Evolutionary conservation across 2,797 vertebrate genomes (phyloP), one percentile per base, ranked within the genome.

Genomic region (Artibeus lituratus): DNA sequence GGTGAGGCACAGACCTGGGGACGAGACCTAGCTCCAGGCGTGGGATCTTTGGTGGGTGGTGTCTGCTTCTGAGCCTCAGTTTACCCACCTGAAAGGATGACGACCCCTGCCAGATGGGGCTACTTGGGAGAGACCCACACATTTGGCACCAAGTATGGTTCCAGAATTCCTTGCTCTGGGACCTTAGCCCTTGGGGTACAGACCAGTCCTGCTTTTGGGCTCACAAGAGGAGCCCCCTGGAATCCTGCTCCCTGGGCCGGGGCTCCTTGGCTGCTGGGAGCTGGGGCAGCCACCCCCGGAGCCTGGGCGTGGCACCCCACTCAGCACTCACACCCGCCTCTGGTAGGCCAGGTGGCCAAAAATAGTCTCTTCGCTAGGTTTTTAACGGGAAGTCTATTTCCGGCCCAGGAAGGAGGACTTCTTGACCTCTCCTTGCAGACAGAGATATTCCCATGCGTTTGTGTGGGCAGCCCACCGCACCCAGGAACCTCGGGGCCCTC

Each of bases 341-440:
- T 0, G 24, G 19, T 19, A 10, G 67, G 70, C 92, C 97, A 98
- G 83, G 91, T 89, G 84, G 73, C 91, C 24, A 32, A 89, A 94
- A 97, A 91, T 4, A 87, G 92, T 78, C 57, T 90, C 95, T 78
- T 97, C 9, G 87, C 87, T 94, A 87, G 49, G 65, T 78, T 98
- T 98, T 96, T 95, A 97, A 96, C 87, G 97, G 96, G 94, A 98
- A 98, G 88, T 97, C 96, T 98, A 97, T 98, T 98, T 92, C 39
- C 32, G 88, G 95, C 90, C 62, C 44, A 47, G 87, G 69, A 59
- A 96, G 94, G 96, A 98, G 77, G 90, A 94, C 90, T 97, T 91
- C 93, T 97, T 97, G 97, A 97, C 92, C 87, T 97, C 88, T 94
- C 93, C 69, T 96, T 76, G 96, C 95, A 96, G 95, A 97, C 97